Percentiles rank a stretch among this genome's conserved stretches.
These are phyloP conservation scores for Drosophila histrio DNA, from an alignment of 2,888 invertebrate genomes.

Conservation along the genomic window DNA sequence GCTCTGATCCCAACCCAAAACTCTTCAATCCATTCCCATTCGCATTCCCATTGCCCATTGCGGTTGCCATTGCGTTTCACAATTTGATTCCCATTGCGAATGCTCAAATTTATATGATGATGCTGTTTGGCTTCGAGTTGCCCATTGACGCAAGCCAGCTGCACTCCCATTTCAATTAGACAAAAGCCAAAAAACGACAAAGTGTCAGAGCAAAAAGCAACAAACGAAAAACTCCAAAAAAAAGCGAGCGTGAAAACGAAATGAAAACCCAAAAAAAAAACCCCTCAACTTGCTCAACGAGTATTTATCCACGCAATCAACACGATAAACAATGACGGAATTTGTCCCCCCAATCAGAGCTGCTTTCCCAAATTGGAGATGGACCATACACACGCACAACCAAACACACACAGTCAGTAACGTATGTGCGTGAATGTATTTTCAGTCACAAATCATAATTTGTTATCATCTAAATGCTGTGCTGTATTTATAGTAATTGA, in stretches of 20 bases:
- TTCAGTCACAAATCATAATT: neutral
- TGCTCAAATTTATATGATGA: constrained; percentile 20
- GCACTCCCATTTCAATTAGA: constrained; percentile 49
- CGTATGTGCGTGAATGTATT: neutral
- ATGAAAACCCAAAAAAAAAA: constrained; percentile 12
- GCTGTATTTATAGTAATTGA: too few relatives aligned
- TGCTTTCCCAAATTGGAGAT: neutral
- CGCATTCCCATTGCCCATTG: neutral
- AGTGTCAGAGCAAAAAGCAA: constrained; percentile 6
- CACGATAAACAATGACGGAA: constrained; percentile 34
- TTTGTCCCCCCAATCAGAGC: constrained; percentile 13
- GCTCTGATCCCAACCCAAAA: constrained; percentile 2
- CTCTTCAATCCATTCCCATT: neutral
- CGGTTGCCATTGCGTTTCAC: neutral
- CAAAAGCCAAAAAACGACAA: constrained; percentile 4
- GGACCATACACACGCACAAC: neutral
- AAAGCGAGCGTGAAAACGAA: constrained; percentile 5
- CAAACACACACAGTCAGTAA: neutral
- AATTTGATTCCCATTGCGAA: constrained; percentile 4
- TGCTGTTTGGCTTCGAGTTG: constrained; percentile 6
- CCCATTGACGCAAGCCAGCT: constrained; percentile 33
- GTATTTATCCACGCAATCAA: constrained; percentile 46
- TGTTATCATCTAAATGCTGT: neutral
- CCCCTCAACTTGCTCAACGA: neutral
- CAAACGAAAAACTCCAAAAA: constrained; percentile 2